Evolutionary conservation across 1,140 invertebrate genomes (phyloP).

Genomic region (Nasonia giraulti): DNA sequence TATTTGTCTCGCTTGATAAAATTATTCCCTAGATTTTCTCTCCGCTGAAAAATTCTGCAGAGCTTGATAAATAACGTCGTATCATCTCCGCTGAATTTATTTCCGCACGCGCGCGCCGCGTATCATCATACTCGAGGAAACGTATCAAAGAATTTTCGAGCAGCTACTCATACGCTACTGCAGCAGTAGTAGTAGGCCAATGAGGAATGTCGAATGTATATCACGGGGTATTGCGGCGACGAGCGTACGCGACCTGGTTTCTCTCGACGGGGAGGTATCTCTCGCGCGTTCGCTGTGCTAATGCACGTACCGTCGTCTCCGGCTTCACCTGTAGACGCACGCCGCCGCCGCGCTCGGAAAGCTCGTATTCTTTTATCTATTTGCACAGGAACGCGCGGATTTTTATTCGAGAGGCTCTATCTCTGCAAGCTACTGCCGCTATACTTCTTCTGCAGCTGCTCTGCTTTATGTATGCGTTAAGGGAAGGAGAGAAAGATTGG

Average conservation of each 20-base stretch:
- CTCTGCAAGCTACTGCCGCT: neutral
- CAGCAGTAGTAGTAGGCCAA: neutral
- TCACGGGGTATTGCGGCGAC: conserved; percentile 14
- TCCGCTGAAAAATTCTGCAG: neutral
- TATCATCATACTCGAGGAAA: neutral
- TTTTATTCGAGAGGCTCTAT: neutral
- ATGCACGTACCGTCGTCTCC: neutral
- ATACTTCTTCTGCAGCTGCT: no score
- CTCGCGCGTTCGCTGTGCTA: neutral
- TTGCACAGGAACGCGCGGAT: neutral
- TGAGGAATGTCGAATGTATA: conserved; percentile 28
- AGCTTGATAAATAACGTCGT: neutral
- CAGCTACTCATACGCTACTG: no score
- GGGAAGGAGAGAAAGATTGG: no score
- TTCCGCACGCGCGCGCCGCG: neutral
- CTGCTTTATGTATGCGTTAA: neutral
- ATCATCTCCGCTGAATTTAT: neutral
- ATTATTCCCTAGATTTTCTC: neutral
- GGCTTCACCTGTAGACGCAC: neutral
- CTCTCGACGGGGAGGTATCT: neutral
- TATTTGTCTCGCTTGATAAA: neutral
- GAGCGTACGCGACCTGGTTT: neutral
- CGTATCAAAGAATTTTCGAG: neutral
- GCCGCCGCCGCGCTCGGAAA: neutral
- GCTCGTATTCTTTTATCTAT: conserved; percentile 16